Conservation (phyloP, 1,140 invertebrate species). For the Portunus trituberculatus region DNA sequence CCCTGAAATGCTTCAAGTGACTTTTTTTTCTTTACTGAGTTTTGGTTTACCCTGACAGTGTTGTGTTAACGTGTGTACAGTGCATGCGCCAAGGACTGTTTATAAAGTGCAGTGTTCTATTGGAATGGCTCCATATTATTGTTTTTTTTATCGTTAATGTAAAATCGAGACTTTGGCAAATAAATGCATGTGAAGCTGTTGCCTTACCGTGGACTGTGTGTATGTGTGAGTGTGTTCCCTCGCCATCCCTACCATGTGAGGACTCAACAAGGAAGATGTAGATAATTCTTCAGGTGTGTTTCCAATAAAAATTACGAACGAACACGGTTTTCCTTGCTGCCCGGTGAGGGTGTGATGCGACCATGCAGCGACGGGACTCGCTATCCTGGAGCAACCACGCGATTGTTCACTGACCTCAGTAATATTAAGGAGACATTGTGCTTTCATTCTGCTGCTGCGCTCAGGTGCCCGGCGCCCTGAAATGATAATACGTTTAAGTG, state of each 20-base stretch:
- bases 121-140: constrained; percentile 48
- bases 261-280: background rate
- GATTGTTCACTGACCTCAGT: no score
- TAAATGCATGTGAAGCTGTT: background rate
- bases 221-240: background rate
- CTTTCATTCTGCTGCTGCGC: no score
- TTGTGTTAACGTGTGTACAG: constrained; percentile 45
- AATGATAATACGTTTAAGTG: no score
- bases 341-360: no score
- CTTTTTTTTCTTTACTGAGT: constrained; percentile 36
- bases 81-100: constrained; percentile 66
- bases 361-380: no score
- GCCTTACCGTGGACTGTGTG: constrained; percentile 9
- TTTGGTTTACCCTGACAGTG: constrained; percentile 54
- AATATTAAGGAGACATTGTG: no score
- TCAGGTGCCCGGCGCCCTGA: no score
- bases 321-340: background rate
- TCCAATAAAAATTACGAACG: background rate
- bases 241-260: background rate
- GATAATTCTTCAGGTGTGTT: background rate
- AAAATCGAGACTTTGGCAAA: constrained; percentile 11
- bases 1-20: constrained; percentile 33
- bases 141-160: constrained; percentile 27
- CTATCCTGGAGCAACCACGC: no score
- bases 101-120: constrained; percentile 56